These are phyloP conservation scores for Allophyes oxyacanthae DNA, from an alignment of 2,888 invertebrate genomes.

Conservation along the genomic window DNA sequence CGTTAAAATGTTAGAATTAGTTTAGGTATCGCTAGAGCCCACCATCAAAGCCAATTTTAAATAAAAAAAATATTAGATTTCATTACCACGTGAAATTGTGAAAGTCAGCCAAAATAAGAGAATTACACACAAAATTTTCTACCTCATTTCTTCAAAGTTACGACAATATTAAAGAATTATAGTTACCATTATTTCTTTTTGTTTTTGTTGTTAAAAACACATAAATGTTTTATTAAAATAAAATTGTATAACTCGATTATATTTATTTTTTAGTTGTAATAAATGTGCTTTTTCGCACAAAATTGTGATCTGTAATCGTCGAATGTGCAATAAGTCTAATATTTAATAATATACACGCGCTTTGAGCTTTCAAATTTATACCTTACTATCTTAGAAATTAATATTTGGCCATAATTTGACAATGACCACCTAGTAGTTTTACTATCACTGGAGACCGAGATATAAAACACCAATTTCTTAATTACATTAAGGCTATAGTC, in stretches of 20 bases:
- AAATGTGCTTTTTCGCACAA: conserved; percentile 71
- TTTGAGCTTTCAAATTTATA: conserved; percentile 68
- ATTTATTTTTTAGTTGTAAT: conserved; percentile 61
- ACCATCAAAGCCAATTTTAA: conserved; percentile 69
- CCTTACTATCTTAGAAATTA: conserved; percentile 59
- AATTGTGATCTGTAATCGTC: conserved; percentile 69
- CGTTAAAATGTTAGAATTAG: conserved; percentile 67
- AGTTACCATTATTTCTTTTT: conserved; percentile 65
- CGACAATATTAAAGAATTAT: conserved; percentile 50
- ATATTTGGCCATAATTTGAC: conserved; percentile 64
- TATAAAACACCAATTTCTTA: neutral
- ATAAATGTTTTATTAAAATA: conserved; percentile 45
- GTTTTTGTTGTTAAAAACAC: conserved; percentile 50
- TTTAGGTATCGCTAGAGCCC: conserved; percentile 86
- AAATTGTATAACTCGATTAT: conserved; percentile 54
- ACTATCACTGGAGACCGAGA: conserved; percentile 40
- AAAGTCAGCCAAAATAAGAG: conserved; percentile 54
- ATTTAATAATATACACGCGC: conserved; percentile 65
- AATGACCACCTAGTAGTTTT: conserved; percentile 61
- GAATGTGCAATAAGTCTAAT: conserved; percentile 70
- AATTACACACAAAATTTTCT: conserved; percentile 64
- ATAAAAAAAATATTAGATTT: conserved; percentile 53
- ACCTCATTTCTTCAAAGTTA: conserved; percentile 68
- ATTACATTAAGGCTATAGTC: too few species aligned
- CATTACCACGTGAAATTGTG: conserved; percentile 47